Evolutionary conservation across 2,888 invertebrate genomes (phyloP), one percentile per base, ranked within the genome.

Genomic region (Agriopis aurantiaria): DNA sequence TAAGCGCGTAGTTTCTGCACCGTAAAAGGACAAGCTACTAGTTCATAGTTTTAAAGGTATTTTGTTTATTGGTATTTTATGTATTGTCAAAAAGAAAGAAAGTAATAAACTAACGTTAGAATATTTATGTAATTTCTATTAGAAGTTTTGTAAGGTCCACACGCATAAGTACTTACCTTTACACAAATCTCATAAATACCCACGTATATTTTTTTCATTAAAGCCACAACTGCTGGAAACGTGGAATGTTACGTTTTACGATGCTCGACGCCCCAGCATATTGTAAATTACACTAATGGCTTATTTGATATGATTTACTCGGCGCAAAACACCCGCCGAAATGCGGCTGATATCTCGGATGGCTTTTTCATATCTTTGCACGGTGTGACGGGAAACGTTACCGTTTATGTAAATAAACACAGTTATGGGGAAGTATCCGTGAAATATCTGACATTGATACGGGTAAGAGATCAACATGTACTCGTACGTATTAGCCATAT

Each of bases 211-310:
- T 5, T 78, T 78, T 78, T 78, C 78, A 78, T 78, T 80, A 77
- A 73, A 67, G 69, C 71, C 71, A 69, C 65, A 74, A 73, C 72
- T 73, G 73, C 66, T 64, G 66, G 64, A 62, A 66, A 63, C 74
- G 76, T 73, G 73, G 69, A 73, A 74, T 78, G 76, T 77, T 72
- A 77, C 80, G 79, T 82, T 86, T 83, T 75, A 81, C 80, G 81
- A 80, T 79, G 80, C 83, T 80, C 81, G 81, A 75, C 79, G 74
- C 75, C 67, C 61, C 63, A 71, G 70, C 73, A 69, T 77, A 75
- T 74, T 83, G 83, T 85, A 85, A 86, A 87, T 87, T 85, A 86
- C 81, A 72, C 80, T 86, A 86, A 86, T 86, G 83, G 86, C 80
- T 82, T 85, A 85, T 87, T 85, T 81, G 81, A 82, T 82, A 80